phyloP scores from a whole-genome alignment of 1,140 invertebrate genomes.

The Drosophila varians region DNA sequence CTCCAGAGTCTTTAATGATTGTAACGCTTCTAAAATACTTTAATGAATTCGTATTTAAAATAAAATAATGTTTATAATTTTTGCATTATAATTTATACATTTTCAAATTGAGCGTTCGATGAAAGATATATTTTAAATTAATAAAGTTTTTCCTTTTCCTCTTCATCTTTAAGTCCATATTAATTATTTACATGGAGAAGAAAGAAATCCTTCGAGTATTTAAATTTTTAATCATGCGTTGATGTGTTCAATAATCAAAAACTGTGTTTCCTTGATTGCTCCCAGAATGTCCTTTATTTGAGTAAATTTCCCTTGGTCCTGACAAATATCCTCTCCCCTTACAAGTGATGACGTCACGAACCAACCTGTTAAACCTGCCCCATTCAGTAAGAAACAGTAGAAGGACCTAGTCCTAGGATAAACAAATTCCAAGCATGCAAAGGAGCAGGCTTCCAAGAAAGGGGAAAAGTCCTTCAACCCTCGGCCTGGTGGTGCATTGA shows the following conservation, averaged over 20 bases:
- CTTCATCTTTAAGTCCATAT: background rate
- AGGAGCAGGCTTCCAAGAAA: slow-evolving; percentile 35
- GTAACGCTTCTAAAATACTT: no score
- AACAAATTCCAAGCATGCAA: slow-evolving; percentile 2
- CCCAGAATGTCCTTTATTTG: background rate
- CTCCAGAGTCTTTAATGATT: no score
- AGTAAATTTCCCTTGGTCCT: slow-evolving; percentile 2
- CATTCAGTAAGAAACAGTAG: slow-evolving; percentile 7
- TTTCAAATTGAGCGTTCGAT: no score
- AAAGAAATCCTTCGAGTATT: background rate
- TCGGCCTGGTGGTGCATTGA: slow-evolving; percentile 55
- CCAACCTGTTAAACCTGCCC: slow-evolving; percentile 64
- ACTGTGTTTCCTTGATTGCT: background rate
- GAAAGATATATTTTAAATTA: no score
- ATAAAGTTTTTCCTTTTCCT: no score
- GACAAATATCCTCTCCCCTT: slow-evolving; percentile 35
- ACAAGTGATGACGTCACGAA: slow-evolving; percentile 51
- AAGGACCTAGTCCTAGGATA: slow-evolving; percentile 28
- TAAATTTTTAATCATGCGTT: background rate
- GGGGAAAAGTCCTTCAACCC: slow-evolving; percentile 19
- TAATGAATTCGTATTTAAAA: no score
- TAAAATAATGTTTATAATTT: no score
- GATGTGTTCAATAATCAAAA: background rate
- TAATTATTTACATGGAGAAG: background rate
- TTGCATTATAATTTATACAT: no score